Evolutionary conservation across 2,113 vertebrate species (phyloP), one percentile per base, ranked within the genome.

Genomic region (Camelus dromedarius): DNA sequence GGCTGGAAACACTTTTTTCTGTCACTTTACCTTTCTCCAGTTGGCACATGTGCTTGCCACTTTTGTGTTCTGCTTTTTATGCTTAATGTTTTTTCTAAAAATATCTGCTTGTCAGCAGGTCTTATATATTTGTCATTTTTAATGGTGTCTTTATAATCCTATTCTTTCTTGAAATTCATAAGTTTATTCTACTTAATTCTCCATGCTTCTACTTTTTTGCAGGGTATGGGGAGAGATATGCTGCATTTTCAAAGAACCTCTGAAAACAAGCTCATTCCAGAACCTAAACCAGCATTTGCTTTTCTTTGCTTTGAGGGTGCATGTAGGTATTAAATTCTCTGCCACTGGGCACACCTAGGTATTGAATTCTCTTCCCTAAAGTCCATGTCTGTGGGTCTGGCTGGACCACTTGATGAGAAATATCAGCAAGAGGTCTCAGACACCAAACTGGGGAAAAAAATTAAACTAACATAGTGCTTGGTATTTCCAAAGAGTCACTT

Each of bases 401-500:
- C 64, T 35, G 46, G 38, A 15, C 69, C 85, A 86, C 86, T 96
- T 95, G 35, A 69, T 84, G 28, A 92, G 87, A 96, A 98, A 95
- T 83, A 91, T 94, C 95, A 95, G 90, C 93, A 92, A 91, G 95
- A 92, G 76, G n/a, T 62, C 48, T 79, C 81, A 93, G 95, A 97
- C 60, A 58, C 76, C 35, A 91, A 79, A 93, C 77, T 89, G 60
- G 46, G 60, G 26, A 7, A 64, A 91, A 91, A 97, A 24, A 96
- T 95, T 91, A 98, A 95, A 91, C 97, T 93, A 93, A 94, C 35
- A 81, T 48, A 66, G n/a, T 67, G 48, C 0, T n/a, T 87, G 69
- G 84, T 93, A 95, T 94, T 98, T 97, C 92, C 83, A 54, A 13
- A 64, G 97, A 96, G 72, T 95, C 90, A 95, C 75, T 96, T 96